Evolutionary conservation across 2,888 invertebrate species (phyloP).

Genomic region (Mantis religiosa): DNA sequence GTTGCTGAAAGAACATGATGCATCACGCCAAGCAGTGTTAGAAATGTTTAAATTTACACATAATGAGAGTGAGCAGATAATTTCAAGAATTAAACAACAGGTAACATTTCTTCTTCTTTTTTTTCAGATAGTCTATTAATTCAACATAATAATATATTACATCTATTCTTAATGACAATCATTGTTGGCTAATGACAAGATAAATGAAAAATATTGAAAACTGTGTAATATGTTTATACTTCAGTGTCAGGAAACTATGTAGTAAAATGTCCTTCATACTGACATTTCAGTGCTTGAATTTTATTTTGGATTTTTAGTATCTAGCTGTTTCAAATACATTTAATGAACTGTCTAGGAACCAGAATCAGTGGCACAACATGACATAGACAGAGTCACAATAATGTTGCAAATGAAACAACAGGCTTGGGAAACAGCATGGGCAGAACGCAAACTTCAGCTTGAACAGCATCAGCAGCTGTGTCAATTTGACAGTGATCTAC

Average conservation of each 20-base stretch:
- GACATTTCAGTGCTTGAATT: not conserved
- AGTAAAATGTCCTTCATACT: not conserved
- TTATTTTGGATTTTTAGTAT: not conserved
- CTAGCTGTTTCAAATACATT: not conserved
- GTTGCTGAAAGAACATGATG: slow-evolving; percentile 59
- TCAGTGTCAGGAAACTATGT: not conserved
- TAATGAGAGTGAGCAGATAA: slow-evolving; percentile 64
- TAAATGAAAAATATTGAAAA: too few species aligned
- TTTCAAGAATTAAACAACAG: slow-evolving; percentile 63
- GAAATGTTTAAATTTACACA: slow-evolving; percentile 63
- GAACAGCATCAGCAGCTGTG: slow-evolving; percentile 61
- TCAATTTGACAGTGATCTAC: slow-evolving; percentile 64
- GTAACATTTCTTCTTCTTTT: slow-evolving; percentile 29
- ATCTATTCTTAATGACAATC: too few species aligned
- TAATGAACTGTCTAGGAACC: slow-evolving; percentile 51
- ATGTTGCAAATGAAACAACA: slow-evolving; percentile 57
- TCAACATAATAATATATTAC: too few species aligned
- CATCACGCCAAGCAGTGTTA: slow-evolving; percentile 58
- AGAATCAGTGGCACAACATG: slow-evolving; percentile 59
- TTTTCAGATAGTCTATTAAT: too few species aligned
- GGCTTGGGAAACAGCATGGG: slow-evolving; percentile 62
- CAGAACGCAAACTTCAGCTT: slow-evolving; percentile 54
- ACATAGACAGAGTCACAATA: slow-evolving; percentile 63
- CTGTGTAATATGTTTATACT: not conserved
- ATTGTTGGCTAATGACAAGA: too few species aligned